Conservation (phyloP, 2,888 invertebrate genomes). For the Conistra vaccinii region DNA sequence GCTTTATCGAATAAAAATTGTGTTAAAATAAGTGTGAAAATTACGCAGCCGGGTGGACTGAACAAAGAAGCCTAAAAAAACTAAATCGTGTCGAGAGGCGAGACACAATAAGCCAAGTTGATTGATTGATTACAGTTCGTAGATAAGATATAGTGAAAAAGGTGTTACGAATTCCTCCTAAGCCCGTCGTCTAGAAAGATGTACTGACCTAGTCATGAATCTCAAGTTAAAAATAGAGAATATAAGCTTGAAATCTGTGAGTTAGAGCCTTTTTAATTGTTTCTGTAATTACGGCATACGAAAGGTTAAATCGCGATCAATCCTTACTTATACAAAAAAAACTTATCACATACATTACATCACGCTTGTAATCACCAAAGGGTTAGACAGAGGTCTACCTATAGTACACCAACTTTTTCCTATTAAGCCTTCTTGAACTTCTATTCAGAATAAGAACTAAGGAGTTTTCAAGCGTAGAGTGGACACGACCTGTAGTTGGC, state of each 20-base stretch:
- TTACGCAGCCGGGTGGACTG: conserved; percentile 3
- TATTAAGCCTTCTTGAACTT: too few species aligned
- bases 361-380: too few species aligned
- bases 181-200: background rate
- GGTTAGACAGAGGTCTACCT: too few species aligned
- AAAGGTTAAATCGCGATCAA: background rate
- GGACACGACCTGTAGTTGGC: background rate
- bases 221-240: conserved; percentile 2
- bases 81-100: background rate
- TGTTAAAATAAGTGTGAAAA: conserved; percentile 30
- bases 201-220: background rate
- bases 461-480: background rate
- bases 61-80: background rate
- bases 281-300: too few species aligned
- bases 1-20: background rate
- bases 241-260: too few species aligned
- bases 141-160: background rate
- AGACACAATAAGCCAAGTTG: conserved; percentile 11
- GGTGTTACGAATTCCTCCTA: background rate
- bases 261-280: background rate
- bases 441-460: background rate
- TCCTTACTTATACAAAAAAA: too few species aligned
- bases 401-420: too few species aligned
- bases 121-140: conserved; percentile 5
- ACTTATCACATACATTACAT: too few species aligned